Evolutionary conservation across 2,113 vertebrate species (phyloP), one percentile per base, ranked within the genome.

Genomic region (Brachyhypopomus occidentalis): DNA sequence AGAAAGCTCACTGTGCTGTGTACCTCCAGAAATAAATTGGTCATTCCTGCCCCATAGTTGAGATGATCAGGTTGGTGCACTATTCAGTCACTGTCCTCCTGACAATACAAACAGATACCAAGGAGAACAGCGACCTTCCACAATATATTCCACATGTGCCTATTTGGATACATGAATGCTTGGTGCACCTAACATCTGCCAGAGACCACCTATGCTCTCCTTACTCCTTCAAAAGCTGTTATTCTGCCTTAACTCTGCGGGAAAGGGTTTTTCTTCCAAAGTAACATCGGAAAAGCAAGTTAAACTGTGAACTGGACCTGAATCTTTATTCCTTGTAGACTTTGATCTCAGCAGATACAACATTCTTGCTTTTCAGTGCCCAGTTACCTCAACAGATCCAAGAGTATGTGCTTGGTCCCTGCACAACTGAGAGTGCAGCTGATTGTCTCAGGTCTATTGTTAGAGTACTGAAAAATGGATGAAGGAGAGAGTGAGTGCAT

Each of bases 111-210:
- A 38, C 66, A 69, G 34, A 38, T 36, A 8, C 17, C 27, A 20
- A 38, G 2, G 30, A 38, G 34, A 69, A 69, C 34, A 69, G 34
- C 34, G 20, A 38, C 17, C 66, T 69, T 69, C 6, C 81, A 87
- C 79, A 85, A 91, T 90, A 84, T 83, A 86, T 92, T 89, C 90
- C 89, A 91, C 86, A 91, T 92, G 89, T 85, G 86, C 41, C 67
- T 78, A n/a, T 16, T 84, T 63, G 22, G 79, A 88, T 77, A 83
- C 80, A 62, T 22, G 79, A 83, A 89, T 82, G 86, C 86, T 84
- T 86, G 87, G 81, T 71, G 25, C 73, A 79, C 86, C 77, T 86
- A 88, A 90, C 90, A 92, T 89, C 88, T 91, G 87, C 87, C 60
- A 52, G 36, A 78, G 89, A 91, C 90, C 91, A 91, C 91, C 89